phyloP scores from a whole-genome alignment of 2,797 vertebrate species.

The Takifugu rubripes region DNA sequence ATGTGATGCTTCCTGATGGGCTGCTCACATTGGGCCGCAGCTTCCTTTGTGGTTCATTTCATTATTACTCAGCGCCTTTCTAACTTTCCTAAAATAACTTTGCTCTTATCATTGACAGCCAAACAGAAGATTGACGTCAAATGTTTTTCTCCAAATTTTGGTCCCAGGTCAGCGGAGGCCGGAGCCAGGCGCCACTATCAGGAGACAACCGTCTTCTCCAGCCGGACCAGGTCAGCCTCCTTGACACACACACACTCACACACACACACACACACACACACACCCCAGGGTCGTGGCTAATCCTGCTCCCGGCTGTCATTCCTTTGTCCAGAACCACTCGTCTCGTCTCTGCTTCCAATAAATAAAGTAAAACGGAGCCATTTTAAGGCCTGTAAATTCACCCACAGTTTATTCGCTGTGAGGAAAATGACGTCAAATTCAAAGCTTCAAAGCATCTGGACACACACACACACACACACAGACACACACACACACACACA shows the following conservation, averaged over 20 bases:
- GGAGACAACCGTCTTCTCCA: constrained; percentile 66
- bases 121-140: not conserved
- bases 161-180: constrained; percentile 70
- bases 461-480: constrained; percentile 57
- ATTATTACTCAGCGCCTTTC: too few relatives aligned
- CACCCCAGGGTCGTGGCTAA: constrained; percentile 49
- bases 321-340: constrained; percentile 44
- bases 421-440: constrained; percentile 48
- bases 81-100: not conserved
- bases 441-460: constrained; percentile 28
- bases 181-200: constrained; percentile 63
- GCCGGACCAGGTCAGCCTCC: constrained; percentile 73
- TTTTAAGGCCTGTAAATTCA: constrained; percentile 26
- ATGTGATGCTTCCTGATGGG: constrained; percentile 29
- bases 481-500: too few relatives aligned
- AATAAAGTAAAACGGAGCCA: constrained; percentile 49
- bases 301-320: constrained; percentile 48
- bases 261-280: constrained; percentile 25
- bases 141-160: constrained; percentile 21
- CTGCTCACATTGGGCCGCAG: constrained; percentile 7
- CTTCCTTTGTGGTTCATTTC: constrained; percentile 5
- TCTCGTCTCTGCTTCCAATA: constrained; percentile 47
- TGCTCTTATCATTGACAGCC: not conserved
- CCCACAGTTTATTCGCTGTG: constrained; percentile 46
- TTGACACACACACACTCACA: constrained; percentile 28